phyloP scores from a whole-genome alignment of 2,113 vertebrate species.

The Mormoops blainvillei region DNA sequence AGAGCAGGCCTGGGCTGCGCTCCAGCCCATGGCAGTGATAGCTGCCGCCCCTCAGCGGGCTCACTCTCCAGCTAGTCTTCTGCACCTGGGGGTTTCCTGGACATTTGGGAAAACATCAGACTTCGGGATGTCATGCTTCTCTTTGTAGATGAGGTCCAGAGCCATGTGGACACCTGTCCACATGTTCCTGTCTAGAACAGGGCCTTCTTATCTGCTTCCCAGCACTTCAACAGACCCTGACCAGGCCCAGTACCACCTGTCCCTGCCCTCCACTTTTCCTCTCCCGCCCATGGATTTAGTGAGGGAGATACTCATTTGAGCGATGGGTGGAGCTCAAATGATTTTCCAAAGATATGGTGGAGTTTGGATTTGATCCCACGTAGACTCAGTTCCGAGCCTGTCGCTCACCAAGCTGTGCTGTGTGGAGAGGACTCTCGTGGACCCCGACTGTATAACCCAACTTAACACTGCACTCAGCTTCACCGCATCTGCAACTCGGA shows the following conservation, averaged over 20 bases:
- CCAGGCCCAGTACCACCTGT: no score
- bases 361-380: neutral
- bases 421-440: fast-evolving
- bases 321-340: neutral
- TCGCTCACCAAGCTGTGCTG: fast-evolving
- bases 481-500: neutral
- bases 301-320: neutral
- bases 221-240: neutral
- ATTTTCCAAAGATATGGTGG: neutral
- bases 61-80: neutral
- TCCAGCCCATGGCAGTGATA: fast-evolving
- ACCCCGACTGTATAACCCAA: fast-evolving
- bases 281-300: neutral
- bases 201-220: neutral
- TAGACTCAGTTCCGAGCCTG: neutral
- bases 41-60: neutral
- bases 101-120: neutral
- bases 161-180: fast-evolving
- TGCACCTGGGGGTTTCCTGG: neutral
- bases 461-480: neutral
- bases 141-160: neutral
- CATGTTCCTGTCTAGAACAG: neutral
- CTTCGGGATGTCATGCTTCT: neutral
- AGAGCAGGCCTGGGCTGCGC: neutral
- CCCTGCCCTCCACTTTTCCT: neutral